These are phyloP conservation scores for Cataglyphis albicans DNA, from an alignment of 2,888 invertebrate species.

Conservation along the genomic window DNA sequence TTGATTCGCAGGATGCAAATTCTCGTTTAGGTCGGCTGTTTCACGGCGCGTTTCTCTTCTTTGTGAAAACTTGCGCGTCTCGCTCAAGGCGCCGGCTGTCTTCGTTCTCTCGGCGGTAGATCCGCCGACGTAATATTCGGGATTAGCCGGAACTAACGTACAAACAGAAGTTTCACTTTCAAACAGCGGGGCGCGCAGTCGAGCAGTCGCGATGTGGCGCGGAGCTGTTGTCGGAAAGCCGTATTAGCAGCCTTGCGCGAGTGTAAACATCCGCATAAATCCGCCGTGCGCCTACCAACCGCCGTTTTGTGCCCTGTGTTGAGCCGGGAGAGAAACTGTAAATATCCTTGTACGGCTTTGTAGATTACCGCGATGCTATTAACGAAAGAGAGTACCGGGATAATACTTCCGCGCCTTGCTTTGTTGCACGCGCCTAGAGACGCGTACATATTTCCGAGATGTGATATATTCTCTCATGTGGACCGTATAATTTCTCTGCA, in stretches of 20 bases:
- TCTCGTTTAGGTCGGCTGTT: background rate
- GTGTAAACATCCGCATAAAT: constrained; percentile 84
- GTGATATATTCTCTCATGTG: constrained; percentile 46
- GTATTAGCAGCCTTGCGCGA: constrained; percentile 83
- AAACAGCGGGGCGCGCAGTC: constrained; percentile 78
- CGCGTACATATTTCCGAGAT: constrained; percentile 14
- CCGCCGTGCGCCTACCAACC: constrained; percentile 71
- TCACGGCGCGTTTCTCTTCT: constrained; percentile 29
- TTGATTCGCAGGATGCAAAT: background rate
- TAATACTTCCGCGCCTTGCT: constrained; percentile 44
- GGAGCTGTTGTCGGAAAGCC: constrained; percentile 82
- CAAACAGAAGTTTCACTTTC: constrained; percentile 85
- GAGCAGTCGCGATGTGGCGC: constrained; percentile 71
- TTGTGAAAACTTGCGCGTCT: constrained; percentile 49
- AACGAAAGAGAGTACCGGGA: constrained; percentile 62
- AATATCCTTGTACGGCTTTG: constrained; percentile 75
- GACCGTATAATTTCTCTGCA: constrained; percentile 48
- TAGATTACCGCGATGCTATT: constrained; percentile 74
- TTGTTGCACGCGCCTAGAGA: constrained; percentile 13
- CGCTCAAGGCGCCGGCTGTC: constrained; percentile 50
- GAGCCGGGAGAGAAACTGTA: constrained; percentile 70
- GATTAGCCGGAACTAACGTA: constrained; percentile 83
- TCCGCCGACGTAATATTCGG: constrained; percentile 80
- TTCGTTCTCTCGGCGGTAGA: constrained; percentile 42
- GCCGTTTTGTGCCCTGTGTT: constrained; percentile 49